Conservation (phyloP, 2,888 invertebrate species). For the Nebria brevicollis region DNA sequence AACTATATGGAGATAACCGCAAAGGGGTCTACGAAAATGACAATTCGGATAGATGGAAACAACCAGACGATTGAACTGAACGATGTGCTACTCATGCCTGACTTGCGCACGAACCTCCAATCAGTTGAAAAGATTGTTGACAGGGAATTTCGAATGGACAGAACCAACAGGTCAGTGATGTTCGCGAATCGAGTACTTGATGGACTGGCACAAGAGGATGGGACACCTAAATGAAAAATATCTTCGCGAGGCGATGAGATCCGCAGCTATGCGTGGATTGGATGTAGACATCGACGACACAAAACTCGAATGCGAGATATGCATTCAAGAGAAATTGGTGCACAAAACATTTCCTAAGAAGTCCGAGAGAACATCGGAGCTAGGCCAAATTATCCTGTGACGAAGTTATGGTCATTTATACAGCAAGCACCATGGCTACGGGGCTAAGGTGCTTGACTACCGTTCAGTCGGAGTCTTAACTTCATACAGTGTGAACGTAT, state of each 20-base stretch:
- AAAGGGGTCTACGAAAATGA: not conserved
- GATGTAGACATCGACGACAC: no score
- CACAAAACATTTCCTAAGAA: not conserved
- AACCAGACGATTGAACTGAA: not conserved
- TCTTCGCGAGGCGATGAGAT: not conserved
- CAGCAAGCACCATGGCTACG: no score
- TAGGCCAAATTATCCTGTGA: constrained; percentile 6
- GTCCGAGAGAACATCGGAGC: not conserved
- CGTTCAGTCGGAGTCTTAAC: no score
- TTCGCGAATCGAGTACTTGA: not conserved
- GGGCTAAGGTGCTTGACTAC: no score
- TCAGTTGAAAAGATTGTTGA: not conserved
- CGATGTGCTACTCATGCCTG: not conserved
- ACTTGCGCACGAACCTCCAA: not conserved
- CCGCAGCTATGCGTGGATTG: no score
- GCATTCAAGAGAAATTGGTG: not conserved
- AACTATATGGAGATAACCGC: not conserved
- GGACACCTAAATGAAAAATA: not conserved
- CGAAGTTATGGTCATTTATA: no score
- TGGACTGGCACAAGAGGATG: not conserved
- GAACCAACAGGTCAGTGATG: not conserved
- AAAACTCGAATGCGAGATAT: no score
- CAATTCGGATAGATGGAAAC: not conserved
- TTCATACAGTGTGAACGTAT: no score
- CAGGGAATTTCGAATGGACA: not conserved